Evolutionary conservation across 2,797 vertebrate genomes (phyloP).

Genomic region (Prunella strophiata): DNA sequence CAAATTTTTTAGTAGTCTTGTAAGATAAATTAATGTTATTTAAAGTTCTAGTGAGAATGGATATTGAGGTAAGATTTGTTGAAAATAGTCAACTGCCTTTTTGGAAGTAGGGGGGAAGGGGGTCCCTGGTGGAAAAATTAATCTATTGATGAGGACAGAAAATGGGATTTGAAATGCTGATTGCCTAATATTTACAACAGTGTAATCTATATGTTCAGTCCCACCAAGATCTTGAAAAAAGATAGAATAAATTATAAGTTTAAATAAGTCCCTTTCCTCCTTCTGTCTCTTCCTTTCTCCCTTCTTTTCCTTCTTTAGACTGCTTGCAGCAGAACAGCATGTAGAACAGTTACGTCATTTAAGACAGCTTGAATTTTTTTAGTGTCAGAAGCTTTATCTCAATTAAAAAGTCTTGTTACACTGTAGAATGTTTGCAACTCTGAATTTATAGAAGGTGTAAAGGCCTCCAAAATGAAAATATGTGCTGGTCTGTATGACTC

Average conservation of each 20-base stretch:
- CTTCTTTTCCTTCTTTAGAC: not conserved
- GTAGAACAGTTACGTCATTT: not conserved
- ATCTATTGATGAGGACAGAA: slow-evolving; percentile 23
- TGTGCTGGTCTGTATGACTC: slow-evolving; percentile 32
- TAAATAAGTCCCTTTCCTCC: not conserved
- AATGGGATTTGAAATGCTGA: slow-evolving; percentile 13
- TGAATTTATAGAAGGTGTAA: slow-evolving; percentile 30
- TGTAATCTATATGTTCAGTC: slow-evolving; percentile 16
- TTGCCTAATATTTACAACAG: slow-evolving; percentile 15
- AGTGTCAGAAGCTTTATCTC: slow-evolving; percentile 27
- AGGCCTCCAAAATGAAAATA: slow-evolving; percentile 29
- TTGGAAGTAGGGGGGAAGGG: not conserved
- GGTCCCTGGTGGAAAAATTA: not conserved
- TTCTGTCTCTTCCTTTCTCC: not conserved
- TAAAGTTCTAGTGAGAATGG: slow-evolving; percentile 66
- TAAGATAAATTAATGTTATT: slow-evolving; percentile 67
- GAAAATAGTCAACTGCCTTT: slow-evolving; percentile 49
- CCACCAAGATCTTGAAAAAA: slow-evolving; percentile 45
- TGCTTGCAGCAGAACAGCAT: slow-evolving; percentile 16
- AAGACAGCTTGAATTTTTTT: slow-evolving; percentile 13
- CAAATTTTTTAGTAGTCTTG: slow-evolving; percentile 57
- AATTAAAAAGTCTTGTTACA: not conserved
- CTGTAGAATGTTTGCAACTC: slow-evolving; percentile 9
- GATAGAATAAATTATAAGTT: slow-evolving; percentile 38
- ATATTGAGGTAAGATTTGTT: slow-evolving; percentile 68